Conservation (phyloP, 1,140 invertebrate genomes). For the Orchesella cincta region DNA sequence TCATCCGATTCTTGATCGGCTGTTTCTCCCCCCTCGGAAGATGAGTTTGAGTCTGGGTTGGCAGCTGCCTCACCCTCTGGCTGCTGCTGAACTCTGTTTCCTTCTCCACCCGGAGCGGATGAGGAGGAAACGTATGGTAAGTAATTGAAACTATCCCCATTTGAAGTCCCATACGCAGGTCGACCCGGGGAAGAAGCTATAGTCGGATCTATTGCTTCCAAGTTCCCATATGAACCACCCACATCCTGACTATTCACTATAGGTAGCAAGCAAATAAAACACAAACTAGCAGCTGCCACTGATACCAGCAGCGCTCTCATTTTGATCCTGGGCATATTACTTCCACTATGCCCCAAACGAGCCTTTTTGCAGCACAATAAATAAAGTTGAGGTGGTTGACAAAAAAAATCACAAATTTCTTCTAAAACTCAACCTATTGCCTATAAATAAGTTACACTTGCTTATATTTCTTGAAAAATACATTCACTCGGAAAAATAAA, state of each 20-base stretch:
- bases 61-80: not conserved
- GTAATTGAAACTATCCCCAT: not conserved
- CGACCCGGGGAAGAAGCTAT: not conserved
- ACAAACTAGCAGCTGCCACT: not conserved
- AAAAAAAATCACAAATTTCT: no score
- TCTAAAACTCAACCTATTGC: no score
- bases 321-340: constrained; percentile 18
- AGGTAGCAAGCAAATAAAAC: not conserved
- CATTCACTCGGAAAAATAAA: no score
- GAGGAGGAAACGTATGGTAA: not conserved
- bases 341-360: not conserved
- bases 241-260: constrained; percentile 4
- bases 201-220: not conserved
- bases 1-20: constrained; percentile 1
- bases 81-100: not conserved
- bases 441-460: no score
- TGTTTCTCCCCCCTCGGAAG: no score
- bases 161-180: not conserved
- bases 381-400: no score
- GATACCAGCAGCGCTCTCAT: not conserved
- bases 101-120: not conserved
- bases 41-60: no score
- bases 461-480: no score
- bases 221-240: not conserved
- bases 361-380: not conserved